Evolutionary conservation across 2,888 invertebrate species (phyloP).

Genomic region (Alitta virens): DNA sequence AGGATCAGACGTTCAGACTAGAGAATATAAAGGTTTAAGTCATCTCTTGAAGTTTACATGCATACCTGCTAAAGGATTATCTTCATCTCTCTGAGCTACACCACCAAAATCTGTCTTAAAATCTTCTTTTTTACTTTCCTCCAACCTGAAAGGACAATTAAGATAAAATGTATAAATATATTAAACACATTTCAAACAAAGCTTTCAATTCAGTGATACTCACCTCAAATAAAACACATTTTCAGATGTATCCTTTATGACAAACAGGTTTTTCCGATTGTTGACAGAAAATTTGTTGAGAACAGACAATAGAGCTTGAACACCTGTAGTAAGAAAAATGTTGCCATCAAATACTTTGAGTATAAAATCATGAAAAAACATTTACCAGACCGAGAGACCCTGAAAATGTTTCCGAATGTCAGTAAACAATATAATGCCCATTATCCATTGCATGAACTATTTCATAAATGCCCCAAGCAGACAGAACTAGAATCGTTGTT

Average conservation of each 20-base stretch:
- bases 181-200: not conserved
- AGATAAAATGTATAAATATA: not conserved
- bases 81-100: not conserved
- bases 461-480: too few relatives aligned
- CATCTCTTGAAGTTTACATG: too few relatives aligned
- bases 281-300: constrained; percentile 70
- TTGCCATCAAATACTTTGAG: too few relatives aligned
- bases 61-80: too few relatives aligned
- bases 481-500: too few relatives aligned
- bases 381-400: not conserved
- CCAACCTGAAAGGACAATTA: not conserved
- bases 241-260: constrained; percentile 64
- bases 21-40: too few relatives aligned
- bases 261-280: constrained; percentile 76
- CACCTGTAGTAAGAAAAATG: constrained; percentile 30
- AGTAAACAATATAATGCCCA: too few relatives aligned
- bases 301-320: constrained; percentile 66
- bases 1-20: too few relatives aligned
- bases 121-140: not conserved
- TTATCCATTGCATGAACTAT: too few relatives aligned
- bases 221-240: constrained; percentile 28
- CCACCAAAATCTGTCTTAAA: not conserved
- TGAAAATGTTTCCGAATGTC: not conserved
- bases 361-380: not conserved
- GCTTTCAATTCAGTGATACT: not conserved